Base-by-base conservation (phyloP, 2,113 vertebrate species). In the Anhinga anhinga region DNA sequence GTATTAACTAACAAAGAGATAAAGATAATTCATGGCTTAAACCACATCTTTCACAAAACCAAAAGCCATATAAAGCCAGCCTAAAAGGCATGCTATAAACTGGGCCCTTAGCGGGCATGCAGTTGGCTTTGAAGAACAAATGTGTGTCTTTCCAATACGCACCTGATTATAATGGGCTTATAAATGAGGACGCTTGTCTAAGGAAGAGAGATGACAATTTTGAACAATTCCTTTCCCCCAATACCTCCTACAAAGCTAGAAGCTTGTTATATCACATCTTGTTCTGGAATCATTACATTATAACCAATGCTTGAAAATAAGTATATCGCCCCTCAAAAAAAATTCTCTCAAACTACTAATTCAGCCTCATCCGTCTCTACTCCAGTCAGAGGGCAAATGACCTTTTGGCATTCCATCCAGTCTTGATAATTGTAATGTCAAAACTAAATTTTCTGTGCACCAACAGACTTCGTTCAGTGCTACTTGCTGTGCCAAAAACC, bases 391-490 rank as follows among this genome's bases (percentile, higher is more conserved):
- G 83, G 59, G 12, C 17, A 77, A 83, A 45, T 4, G 32, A 47
- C 72, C 29, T 85, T 80, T 45, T 50, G 32, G 32, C 25, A 42
- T 18, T 42, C 22, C 25, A n/a, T 49, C 38, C 32, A 58, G 34
- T 66, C 45, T 36, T 66, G 42, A 81, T 16, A 53, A n/a, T 0
- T 38, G 12, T 11, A 44, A 36, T 2, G 2, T 23, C 72, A 66
- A 81, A 89, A 80, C 6, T 8, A 23, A 38, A 23, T 38, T 88
- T 95, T 55, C 66, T 83, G 63, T 30, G 25, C 59, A 61, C 40
- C 8, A 40, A 7, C 6, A 49, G 69, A 34, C 23, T 49, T 62
- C 0, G 0, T 34, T 6, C 16, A 53, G 30, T 11, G 77, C 6
- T 49, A 9, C 63, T 15, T 53, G 21, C 34, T 74, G 36, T 45